phyloP scores from a whole-genome alignment of 2,113 vertebrate genomes.

The Pedetes capensis region DNA sequence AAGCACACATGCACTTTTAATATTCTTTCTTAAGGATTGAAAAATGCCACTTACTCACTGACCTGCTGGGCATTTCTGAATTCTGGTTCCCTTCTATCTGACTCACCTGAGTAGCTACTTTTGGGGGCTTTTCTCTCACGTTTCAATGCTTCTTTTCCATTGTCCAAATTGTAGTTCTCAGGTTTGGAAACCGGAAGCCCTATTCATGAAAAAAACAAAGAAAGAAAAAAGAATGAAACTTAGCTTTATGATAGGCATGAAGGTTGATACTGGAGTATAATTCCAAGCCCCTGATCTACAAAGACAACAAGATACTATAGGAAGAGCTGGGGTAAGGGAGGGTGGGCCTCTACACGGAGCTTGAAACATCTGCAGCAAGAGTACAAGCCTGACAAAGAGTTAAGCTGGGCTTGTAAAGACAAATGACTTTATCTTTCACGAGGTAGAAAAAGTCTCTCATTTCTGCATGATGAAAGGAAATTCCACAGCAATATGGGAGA shows the following conservation, averaged over 20 bases:
- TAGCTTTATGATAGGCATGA: not conserved
- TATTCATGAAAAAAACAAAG: not conserved
- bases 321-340: not conserved
- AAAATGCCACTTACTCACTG: not conserved
- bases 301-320: not conserved
- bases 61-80: not conserved
- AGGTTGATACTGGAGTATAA: not conserved
- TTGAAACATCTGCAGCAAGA: not conserved
- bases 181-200: slow-evolving; percentile 75
- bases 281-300: not conserved
- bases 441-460: not conserved
- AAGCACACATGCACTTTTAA: not conserved
- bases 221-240: not conserved
- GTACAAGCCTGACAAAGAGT: not conserved
- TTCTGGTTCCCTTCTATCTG: not conserved
- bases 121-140: slow-evolving; percentile 40
- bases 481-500: not conserved
- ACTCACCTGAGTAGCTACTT: slow-evolving; percentile 65
- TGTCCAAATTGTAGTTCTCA: slow-evolving; percentile 55
- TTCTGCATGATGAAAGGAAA: not conserved
- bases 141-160: slow-evolving; percentile 42
- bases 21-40: not conserved
- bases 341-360: not conserved
- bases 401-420: not conserved
- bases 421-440: not conserved